Conservation (phyloP, 2,113 vertebrate species). For the Sebastes fasciatus region DNA sequence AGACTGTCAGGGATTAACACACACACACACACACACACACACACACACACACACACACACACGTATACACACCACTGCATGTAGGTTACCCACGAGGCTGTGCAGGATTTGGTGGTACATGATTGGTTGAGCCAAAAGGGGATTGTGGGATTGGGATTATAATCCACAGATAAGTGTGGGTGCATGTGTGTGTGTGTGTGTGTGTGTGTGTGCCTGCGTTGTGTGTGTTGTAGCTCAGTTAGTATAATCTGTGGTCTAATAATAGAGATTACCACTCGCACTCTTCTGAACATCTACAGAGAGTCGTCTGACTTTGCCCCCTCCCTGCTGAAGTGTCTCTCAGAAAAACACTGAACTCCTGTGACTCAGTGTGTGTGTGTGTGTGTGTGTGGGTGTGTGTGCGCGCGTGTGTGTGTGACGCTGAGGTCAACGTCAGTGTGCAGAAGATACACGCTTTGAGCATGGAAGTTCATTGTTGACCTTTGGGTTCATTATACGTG, state of each 20-base stretch:
- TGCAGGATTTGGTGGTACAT: constrained; percentile 58
- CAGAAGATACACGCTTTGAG: neutral
- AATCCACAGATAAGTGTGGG: constrained; percentile 58
- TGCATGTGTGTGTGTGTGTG: constrained; percentile 29
- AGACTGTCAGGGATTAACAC: constrained; percentile 53
- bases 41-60: constrained; percentile 18
- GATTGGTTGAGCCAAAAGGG: constrained; percentile 69
- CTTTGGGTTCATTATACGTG: neutral
- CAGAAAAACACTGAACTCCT: constrained; percentile 27
- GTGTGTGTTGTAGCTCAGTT: constrained; percentile 43
- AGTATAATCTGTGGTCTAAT: constrained; percentile 70
- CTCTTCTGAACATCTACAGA: constrained; percentile 48
- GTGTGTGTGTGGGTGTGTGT: constrained; percentile 21
- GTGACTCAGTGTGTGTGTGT: constrained; percentile 17
- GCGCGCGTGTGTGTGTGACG: neutral
- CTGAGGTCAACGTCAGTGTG: neutral
- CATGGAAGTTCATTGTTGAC: neutral
- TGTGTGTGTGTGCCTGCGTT: constrained; percentile 9
- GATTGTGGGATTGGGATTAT: constrained; percentile 75
- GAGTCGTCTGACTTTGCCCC: constrained; percentile 32
- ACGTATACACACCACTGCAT: constrained; percentile 34
- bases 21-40: constrained; percentile 22
- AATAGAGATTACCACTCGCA: constrained; percentile 68
- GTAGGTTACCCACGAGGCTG: constrained; percentile 69
- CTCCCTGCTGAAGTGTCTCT: neutral